These are phyloP conservation scores for Eira barbara DNA, from an alignment of 2,113 vertebrate genomes.

Conservation along the genomic window DNA sequence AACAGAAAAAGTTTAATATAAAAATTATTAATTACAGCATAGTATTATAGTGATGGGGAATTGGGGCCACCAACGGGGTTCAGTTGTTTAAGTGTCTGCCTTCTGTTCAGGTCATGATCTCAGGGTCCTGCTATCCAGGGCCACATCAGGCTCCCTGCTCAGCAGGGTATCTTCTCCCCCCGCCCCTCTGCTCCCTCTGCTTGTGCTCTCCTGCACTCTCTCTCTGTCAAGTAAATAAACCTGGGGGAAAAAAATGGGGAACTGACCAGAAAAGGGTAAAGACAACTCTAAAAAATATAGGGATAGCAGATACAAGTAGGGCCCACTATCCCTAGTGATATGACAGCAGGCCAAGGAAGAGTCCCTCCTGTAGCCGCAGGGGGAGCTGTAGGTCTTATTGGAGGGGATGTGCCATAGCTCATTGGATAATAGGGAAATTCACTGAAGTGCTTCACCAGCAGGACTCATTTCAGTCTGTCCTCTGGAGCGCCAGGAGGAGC, in stretches of 20 bases:
- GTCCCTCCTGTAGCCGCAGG: too few species aligned
- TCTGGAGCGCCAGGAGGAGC: not conserved
- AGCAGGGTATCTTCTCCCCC: too few species aligned
- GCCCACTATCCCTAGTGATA: not conserved
- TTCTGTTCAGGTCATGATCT: too few species aligned
- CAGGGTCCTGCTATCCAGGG: too few species aligned
- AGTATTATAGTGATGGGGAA: not conserved
- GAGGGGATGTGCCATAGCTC: too few species aligned
- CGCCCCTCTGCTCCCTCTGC: too few species aligned
- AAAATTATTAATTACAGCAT: not conserved
- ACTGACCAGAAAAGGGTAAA: not conserved
- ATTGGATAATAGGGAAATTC: not conserved
- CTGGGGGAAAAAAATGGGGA: not conserved
- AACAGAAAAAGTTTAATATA: not conserved
- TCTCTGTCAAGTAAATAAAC: too few species aligned
- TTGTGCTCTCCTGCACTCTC: too few species aligned
- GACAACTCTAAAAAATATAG: not conserved
- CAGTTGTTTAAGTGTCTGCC: too few species aligned
- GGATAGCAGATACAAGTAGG: not conserved
- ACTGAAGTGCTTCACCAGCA: not conserved
- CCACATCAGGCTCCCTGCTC: too few species aligned
- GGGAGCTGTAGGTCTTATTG: not conserved
- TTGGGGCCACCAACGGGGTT: too few species aligned
- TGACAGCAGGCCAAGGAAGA: not conserved
- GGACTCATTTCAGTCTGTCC: not conserved